Evolutionary conservation across 92 coral and sea anemone genomes (phyloP).

Genomic region (Palythoa caribaeorum): DNA sequence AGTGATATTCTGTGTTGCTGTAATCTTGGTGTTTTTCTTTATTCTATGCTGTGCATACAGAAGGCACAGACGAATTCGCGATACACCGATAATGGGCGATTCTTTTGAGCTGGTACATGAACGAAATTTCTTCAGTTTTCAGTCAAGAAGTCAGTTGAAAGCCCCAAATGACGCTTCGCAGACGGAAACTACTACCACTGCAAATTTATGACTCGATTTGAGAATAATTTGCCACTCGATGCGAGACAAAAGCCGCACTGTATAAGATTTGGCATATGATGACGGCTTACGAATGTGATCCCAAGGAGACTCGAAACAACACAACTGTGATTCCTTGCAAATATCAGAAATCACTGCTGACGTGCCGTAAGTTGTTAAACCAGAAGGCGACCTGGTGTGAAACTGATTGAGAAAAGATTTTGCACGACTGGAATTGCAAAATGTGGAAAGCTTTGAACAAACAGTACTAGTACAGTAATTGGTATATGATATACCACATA

Average conservation of each 20-base stretch:
- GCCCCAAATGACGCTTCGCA: neutral
- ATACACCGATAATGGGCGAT: slow-evolving; percentile 49
- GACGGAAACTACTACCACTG: slow-evolving; percentile 1
- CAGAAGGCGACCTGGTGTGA: neutral
- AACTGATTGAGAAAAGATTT: neutral
- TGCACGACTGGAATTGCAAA: neutral
- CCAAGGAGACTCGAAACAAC: neutral
- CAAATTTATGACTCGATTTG: slow-evolving; percentile 4
- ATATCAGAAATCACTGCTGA: neutral
- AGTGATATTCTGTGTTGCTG: slow-evolving; percentile 82
- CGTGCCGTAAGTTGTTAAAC: neutral
- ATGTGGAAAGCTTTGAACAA: neutral
- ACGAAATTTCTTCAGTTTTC: slow-evolving; percentile 17
- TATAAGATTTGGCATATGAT: no score
- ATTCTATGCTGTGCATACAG: slow-evolving; percentile 90
- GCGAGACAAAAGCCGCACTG: no score
- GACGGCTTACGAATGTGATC: neutral
- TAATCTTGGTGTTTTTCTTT: slow-evolving; percentile 78
- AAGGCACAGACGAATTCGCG: slow-evolving; percentile 83
- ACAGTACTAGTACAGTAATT: neutral
- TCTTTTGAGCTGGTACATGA: slow-evolving; percentile 19
- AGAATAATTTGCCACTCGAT: neutral
- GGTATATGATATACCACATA: neutral
- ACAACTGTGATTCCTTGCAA: neutral
- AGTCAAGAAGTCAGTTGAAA: neutral